These are phyloP conservation scores for Microhierax caerulescens DNA, from an alignment of 2,797 vertebrate species.

Conservation along the genomic window DNA sequence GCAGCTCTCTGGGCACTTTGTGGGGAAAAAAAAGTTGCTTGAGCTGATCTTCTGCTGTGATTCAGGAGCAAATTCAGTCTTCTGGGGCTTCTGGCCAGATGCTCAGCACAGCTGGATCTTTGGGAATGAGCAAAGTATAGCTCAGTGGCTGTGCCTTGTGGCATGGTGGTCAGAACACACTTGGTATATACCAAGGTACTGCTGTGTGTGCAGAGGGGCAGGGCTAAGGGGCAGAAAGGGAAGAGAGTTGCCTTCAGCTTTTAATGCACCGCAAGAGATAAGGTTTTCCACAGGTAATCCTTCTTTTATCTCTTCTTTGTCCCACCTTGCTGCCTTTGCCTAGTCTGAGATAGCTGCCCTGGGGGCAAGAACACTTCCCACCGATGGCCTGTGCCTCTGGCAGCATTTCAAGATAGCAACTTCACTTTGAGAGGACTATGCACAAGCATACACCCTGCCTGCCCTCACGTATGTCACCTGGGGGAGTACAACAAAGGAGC, in stretches of 20 bases:
- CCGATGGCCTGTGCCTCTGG: neutral
- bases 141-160: neutral
- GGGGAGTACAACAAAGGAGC: rapidly evolving
- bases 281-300: neutral
- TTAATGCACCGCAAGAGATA: neutral
- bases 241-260: neutral
- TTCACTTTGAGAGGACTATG: rapidly evolving
- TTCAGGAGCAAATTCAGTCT: neutral
- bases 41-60: neutral
- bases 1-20: neutral
- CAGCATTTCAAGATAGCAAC: neutral
- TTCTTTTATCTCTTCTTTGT: neutral
- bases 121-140: neutral
- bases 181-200: neutral
- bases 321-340: neutral
- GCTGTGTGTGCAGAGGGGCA: neutral
- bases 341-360: neutral
- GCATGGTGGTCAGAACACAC: neutral
- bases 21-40: neutral
- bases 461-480: rapidly evolving
- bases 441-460: neutral
- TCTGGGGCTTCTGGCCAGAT: neutral
- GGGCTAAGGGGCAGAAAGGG: neutral
- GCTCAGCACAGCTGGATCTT: neutral
- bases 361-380: neutral